These are phyloP conservation scores for Palythoa grandis DNA, from an alignment of 92 coral and sea anemone genomes.

Conservation along the genomic window DNA sequence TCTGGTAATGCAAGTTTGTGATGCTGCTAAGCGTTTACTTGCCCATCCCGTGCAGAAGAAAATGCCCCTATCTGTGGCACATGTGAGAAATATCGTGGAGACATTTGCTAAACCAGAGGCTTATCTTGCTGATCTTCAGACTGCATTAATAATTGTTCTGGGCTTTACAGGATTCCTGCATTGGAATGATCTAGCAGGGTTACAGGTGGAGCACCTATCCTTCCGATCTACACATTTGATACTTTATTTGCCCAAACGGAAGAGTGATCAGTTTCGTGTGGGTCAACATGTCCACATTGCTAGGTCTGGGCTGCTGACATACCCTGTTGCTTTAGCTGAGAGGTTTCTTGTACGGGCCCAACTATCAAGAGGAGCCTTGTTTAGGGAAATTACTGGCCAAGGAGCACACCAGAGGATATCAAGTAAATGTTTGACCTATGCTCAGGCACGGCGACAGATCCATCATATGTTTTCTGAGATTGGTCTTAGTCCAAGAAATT, in stretches of 20 bases:
- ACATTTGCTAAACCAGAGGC: slow-evolving; percentile 20
- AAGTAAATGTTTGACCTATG: slow-evolving; percentile 14
- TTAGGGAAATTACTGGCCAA: slow-evolving; percentile 32
- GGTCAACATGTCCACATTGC: slow-evolving; percentile 17
- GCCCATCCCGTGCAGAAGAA: slow-evolving; percentile 25
- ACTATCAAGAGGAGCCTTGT: slow-evolving; percentile 2
- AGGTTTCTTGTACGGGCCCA: too few relatives aligned
- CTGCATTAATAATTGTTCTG: not conserved
- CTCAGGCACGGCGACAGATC: slow-evolving; percentile 26
- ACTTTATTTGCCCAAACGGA: not conserved
- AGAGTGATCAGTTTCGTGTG: not conserved
- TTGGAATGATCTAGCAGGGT: slow-evolving; percentile 15
- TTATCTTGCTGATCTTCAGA: not conserved
- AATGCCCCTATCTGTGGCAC: slow-evolving; percentile 14
- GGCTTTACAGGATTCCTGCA: slow-evolving; percentile 32
- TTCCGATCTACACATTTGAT: not conserved
- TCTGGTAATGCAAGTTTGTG: slow-evolving; percentile 7
- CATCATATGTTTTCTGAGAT: not conserved
- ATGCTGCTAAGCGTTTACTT: slow-evolving; percentile 29
- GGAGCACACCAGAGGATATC: slow-evolving; percentile 40
- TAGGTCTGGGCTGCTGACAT: slow-evolving; percentile 20
- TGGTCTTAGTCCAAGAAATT: too few relatives aligned
- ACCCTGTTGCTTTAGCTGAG: slow-evolving; percentile 1
- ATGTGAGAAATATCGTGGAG: not conserved
- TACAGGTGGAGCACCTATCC: slow-evolving; percentile 26